These are phyloP conservation scores for Callimorpha dominula DNA, from an alignment of 2,888 invertebrate genomes.

Conservation along the genomic window DNA sequence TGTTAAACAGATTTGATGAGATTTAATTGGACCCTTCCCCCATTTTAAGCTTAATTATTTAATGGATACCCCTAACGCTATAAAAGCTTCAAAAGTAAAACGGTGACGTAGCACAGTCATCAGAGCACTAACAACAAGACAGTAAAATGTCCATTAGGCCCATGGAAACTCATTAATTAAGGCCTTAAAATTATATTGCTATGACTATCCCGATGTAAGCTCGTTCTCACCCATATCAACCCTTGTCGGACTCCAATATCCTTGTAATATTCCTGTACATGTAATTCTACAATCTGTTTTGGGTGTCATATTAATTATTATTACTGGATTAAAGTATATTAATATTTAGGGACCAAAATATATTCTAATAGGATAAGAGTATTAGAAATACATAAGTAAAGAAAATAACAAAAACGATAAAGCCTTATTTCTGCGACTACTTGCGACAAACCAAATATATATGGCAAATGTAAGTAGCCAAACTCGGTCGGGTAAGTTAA, in stretches of 20 bases:
- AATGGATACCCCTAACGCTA: neutral
- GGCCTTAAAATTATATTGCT: conserved; percentile 31
- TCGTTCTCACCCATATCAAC: conserved; percentile 62
- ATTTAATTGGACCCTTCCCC: no score
- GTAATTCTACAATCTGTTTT: conserved; percentile 23
- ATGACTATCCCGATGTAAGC: conserved; percentile 29
- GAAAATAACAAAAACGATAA: neutral
- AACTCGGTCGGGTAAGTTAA: neutral
- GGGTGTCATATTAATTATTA: conserved; percentile 25
- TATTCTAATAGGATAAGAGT: neutral
- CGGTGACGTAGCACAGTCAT: neutral
- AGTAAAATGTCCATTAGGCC: conserved; percentile 16
- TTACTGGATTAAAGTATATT: conserved; percentile 30
- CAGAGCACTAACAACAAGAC: neutral
- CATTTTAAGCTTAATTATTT: no score
- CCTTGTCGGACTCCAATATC: conserved; percentile 59
- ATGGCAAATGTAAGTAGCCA: neutral
- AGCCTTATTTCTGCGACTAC: neutral
- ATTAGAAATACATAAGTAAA: neutral
- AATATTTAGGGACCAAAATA: neutral
- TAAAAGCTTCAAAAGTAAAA: neutral
- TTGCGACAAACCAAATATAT: neutral
- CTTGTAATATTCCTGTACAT: conserved; percentile 24
- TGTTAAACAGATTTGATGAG: no score
- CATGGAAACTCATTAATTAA: conserved; percentile 32